Base-by-base conservation (phyloP, 35 echinoderm and acorn worm genomes). In the Chiridota heheva region DNA sequence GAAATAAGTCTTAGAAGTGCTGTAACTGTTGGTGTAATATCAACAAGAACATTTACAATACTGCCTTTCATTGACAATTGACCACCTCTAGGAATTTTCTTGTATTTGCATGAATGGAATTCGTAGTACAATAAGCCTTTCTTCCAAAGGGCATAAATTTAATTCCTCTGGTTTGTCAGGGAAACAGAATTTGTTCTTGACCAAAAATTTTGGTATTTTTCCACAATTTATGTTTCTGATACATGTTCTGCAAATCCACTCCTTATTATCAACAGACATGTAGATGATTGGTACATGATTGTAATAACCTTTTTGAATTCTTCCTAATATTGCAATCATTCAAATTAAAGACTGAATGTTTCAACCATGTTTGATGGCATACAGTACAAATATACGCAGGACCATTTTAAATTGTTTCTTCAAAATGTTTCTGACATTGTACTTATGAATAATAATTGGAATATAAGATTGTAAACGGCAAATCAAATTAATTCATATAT, bases 41-140 rank as follows among this genome's bases (percentile, higher is more conserved):
- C 80, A 32, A 67, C 60, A 48, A 64, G 63, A 70, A 83, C 80
- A 83, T 83, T 83, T 3, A 83, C 80, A 71, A 70, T 64, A 83
- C n/a, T 83, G 2, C 80, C 80, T 36, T 53, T 67, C 4, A 83
- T 73, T 7, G 80, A 83, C 10, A 69, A 25, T 34, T 83, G 81
- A n/a, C 66, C 48, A 40, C 81, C 81, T 36, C 66, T 69, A 5
- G 81, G 81, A 2, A 84, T 10, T 53, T 10, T 13, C 29, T 53
- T n/a, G 10, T 13, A 53, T 53, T 53, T 84, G 66, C 81, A 84
- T 84, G 27, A 84, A 84, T 36, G 81, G 66, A 49, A 84, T 84
- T 24, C 66, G 30, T 55, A 53, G 81, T 51, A 67, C 47, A 17
- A 84, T 15, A 7, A 84, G 41, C 35, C 81, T 49, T 73, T 72